Evolutionary conservation across 1,140 invertebrate genomes (phyloP).

Genomic region (Drosophila pandora): DNA sequence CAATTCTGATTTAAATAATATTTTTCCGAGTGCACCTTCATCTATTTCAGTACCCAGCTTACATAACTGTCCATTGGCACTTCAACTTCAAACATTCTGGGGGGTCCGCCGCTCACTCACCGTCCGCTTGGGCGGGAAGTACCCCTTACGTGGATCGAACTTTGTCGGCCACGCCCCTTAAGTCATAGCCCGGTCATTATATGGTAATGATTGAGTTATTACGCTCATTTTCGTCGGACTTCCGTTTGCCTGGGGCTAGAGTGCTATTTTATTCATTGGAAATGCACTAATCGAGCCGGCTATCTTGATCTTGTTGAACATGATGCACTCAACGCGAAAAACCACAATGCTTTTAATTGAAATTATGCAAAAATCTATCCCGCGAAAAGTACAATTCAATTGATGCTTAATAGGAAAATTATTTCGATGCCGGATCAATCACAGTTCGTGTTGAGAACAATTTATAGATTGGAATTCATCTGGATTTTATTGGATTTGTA

Average conservation of each 20-base stretch:
- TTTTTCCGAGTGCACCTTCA: conserved; percentile 5
- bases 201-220: conserved; percentile 57
- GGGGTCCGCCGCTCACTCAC: conserved; percentile 11
- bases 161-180: conserved; percentile 36
- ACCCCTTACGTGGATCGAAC: conserved; percentile 30
- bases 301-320: conserved; percentile 78
- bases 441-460: conserved; percentile 36
- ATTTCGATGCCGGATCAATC: conserved; percentile 38
- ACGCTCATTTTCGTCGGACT: conserved; percentile 43
- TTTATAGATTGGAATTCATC: conserved; percentile 37
- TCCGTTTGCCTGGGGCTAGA: conserved; percentile 38
- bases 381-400: conserved; percentile 47
- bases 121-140: conserved; percentile 17
- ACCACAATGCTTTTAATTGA: conserved; percentile 71
- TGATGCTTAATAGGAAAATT: conserved; percentile 33
- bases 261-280: conserved; percentile 50
- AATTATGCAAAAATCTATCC: conserved; percentile 58
- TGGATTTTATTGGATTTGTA: conserved; percentile 2
- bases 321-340: conserved; percentile 61
- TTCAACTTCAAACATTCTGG: conserved; percentile 19
- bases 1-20: no score
- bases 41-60: conserved; percentile 6
- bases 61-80: background rate
- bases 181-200: conserved; percentile 36
- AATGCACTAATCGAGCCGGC: conserved; percentile 42